Percentiles rank a stretch among this genome's conserved stretches.
These are phyloP conservation scores for Drosophila limbata DNA, from an alignment of 2,888 invertebrate species.

Conservation along the genomic window DNA sequence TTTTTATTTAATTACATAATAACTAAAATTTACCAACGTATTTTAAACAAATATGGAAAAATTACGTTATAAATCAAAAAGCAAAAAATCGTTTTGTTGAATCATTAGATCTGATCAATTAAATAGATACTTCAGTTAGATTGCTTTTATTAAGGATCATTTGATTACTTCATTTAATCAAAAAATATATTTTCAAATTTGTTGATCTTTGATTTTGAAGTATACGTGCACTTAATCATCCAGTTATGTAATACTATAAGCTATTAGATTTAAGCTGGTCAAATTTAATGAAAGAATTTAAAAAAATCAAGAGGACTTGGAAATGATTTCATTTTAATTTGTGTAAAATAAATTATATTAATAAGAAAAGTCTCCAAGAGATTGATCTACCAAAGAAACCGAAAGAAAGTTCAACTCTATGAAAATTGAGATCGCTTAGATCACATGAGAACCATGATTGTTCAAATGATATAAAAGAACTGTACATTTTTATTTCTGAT, in stretches of 20 bases:
- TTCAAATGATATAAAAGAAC: not conserved
- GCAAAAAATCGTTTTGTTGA: not conserved
- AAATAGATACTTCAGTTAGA: not conserved
- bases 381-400: too few species aligned
- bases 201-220: not conserved
- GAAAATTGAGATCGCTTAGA: not conserved
- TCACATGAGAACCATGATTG: not conserved
- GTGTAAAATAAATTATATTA: too few species aligned
- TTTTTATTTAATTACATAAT: too few species aligned
- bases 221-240: not conserved
- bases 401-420: not conserved
- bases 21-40: too few species aligned
- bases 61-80: too few species aligned
- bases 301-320: too few species aligned
- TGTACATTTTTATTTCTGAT: not conserved
- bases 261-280: not conserved
- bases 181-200: not conserved
- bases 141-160: not conserved
- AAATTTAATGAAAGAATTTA: not conserved
- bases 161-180: not conserved
- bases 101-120: not conserved
- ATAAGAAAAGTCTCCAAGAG: too few species aligned
- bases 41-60: too few species aligned
- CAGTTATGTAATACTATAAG: not conserved
- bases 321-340: too few species aligned